Evolutionary conservation across 64 coral and sea anemone genomes (phyloP).

Genomic region (Anthopleura sola): DNA sequence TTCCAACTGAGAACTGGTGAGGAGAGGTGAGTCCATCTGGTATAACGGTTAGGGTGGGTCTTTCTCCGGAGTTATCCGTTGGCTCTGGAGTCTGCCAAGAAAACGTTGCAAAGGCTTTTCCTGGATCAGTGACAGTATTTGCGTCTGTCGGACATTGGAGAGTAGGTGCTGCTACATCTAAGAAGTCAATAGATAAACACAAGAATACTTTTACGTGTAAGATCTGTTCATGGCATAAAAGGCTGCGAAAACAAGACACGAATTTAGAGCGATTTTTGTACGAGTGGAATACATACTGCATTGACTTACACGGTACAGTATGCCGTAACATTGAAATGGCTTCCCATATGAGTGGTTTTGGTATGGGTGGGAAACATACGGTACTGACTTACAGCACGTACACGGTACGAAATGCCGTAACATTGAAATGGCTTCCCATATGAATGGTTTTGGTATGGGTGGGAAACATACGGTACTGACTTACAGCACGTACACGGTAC

Average conservation of each 20-base stretch:
- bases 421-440: too few relatives aligned
- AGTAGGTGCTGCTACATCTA: slow-evolving; percentile 20
- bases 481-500: too few relatives aligned
- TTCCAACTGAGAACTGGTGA: slow-evolving; percentile 19
- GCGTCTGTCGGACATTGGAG: slow-evolving; percentile 22
- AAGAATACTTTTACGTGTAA: not conserved
- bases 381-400: too few relatives aligned
- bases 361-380: too few relatives aligned
- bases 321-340: too few relatives aligned
- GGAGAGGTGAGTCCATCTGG: slow-evolving; percentile 3
- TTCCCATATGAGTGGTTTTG: too few relatives aligned
- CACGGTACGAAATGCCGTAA: too few relatives aligned
- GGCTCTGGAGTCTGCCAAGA: slow-evolving; percentile 28
- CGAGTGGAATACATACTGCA: too few relatives aligned
- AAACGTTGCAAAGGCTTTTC: slow-evolving; percentile 25
- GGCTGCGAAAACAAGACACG: not conserved
- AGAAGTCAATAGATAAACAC: not conserved
- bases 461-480: too few relatives aligned
- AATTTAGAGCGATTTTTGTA: not conserved
- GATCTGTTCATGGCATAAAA: too few relatives aligned
- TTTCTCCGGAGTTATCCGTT: slow-evolving; percentile 35
- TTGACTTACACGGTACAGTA: too few relatives aligned
- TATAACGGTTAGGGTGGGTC: not conserved
- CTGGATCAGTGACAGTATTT: slow-evolving; percentile 10
- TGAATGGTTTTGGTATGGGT: too few relatives aligned